Evolutionary conservation across 1,140 invertebrate species (phyloP), one percentile per base, ranked within the genome.

Genomic region (Pinna nobilis): DNA sequence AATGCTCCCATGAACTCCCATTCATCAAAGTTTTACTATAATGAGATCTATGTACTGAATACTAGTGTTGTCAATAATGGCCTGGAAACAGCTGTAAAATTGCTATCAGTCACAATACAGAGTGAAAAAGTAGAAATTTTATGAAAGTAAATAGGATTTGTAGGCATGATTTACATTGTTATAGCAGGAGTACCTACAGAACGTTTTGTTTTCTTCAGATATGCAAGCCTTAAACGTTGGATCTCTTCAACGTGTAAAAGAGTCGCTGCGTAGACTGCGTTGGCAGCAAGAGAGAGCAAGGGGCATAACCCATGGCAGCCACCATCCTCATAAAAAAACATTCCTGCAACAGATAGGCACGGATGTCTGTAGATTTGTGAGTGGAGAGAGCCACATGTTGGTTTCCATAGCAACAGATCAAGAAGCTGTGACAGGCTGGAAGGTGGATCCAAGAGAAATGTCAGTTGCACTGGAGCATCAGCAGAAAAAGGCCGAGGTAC

Each of bases 401-500:
- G 39, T 30, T 37, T 47, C 37, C 3, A 15, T 20, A 3, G 51
- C 59, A 20, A 49, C 61, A 49, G 44, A 44, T 20, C 53, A 64
- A 33, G 73, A 70, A 23, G 41, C 61, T 23, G 72, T 66, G 50
- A 57, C 28, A 41, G 32, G 51, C 15, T 51, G 49, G 25, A 80
- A 59, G 72, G 59, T 61, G 15, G 83, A 88, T 30, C 84, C 86
- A 15, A 69, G 77, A 15, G 70, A 81, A 33, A 70, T 90, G 37
- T 78, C 83, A 39, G 61, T 78, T n/a, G 88, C 90, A 5, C 83
- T 92, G 78, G 70, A 85, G 37, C 80, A 83, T 35, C 91, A 92
- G 55, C 90, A 91, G 53, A 74, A 82, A 18, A 84, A 90, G 70
- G 91, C 91, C 1, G 83, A 90, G 81, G 89, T 91, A 59, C n/a